These are phyloP conservation scores for Trichomycterus rosablanca DNA, from an alignment of 2,113 vertebrate genomes.

Conservation along the genomic window DNA sequence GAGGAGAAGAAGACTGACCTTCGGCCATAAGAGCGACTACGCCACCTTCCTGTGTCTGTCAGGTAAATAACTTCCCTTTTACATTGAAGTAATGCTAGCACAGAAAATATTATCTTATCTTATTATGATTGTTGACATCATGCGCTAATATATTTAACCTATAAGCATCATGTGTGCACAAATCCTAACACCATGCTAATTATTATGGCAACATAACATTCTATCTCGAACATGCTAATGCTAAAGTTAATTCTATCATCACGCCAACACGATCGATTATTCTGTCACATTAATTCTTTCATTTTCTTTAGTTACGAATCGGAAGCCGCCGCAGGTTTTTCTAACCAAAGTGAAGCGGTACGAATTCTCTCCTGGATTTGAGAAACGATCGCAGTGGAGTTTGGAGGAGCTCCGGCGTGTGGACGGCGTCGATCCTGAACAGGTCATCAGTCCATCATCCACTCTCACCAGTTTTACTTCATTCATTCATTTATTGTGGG, in stretches of 20 bases:
- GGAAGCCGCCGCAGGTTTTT: slow-evolving; percentile 80
- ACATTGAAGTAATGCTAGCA: too few species aligned
- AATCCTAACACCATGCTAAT: not conserved
- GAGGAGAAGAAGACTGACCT: slow-evolving; percentile 85
- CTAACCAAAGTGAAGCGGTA: slow-evolving; percentile 92
- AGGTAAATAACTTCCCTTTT: slow-evolving; percentile 73
- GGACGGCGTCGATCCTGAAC: slow-evolving; percentile 84
- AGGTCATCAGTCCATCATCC: slow-evolving; percentile 72
- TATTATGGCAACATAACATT: too few species aligned
- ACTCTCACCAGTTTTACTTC: too few species aligned
- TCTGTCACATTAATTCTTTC: not conserved
- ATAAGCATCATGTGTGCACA: too few species aligned
- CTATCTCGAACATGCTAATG: too few species aligned
- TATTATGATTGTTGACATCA: too few species aligned
- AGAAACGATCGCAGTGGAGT: slow-evolving; percentile 84
- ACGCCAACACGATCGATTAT: too few species aligned
- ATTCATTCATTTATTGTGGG: too few species aligned
- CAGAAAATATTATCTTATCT: too few species aligned
- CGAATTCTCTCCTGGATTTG: slow-evolving; percentile 74
- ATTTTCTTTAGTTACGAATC: slow-evolving; percentile 76
- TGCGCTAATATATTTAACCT: too few species aligned
- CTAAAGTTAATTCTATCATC: too few species aligned
- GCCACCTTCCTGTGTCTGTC: slow-evolving; percentile 90
- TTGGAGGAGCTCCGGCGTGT: slow-evolving; percentile 88
- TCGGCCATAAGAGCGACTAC: slow-evolving; percentile 82